Evolutionary conservation across 2,797 vertebrate genomes (phyloP).

Genomic region (Malacoctenus gilli): DNA sequence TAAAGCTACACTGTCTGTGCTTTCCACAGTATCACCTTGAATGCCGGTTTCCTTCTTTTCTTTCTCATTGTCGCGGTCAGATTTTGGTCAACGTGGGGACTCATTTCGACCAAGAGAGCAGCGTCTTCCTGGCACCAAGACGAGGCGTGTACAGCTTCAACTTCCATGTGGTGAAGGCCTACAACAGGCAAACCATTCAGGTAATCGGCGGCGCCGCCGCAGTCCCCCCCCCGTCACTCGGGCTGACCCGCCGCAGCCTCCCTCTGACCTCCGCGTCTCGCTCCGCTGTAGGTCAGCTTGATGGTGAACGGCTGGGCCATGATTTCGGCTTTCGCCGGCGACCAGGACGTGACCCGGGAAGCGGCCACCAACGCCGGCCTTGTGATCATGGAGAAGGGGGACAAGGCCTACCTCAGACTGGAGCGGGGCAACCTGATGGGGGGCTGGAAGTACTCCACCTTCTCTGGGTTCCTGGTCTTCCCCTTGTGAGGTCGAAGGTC

Average conservation of each 20-base stretch:
- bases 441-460: slow-evolving; percentile 92
- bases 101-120: slow-evolving; percentile 85
- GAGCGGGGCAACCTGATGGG: slow-evolving; percentile 89
- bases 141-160: slow-evolving; percentile 86
- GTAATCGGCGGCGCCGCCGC: slow-evolving; percentile 61
- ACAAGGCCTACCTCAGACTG: slow-evolving; percentile 89
- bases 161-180: slow-evolving; percentile 86
- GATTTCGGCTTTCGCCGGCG: slow-evolving; percentile 89
- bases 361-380: slow-evolving; percentile 89
- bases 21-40: too few species aligned
- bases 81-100: slow-evolving; percentile 84
- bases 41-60: neutral
- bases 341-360: slow-evolving; percentile 90
- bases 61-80: slow-evolving; percentile 49
- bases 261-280: neutral
- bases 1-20: too few species aligned
- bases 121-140: slow-evolving; percentile 83
- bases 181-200: slow-evolving; percentile 87
- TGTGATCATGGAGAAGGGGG: slow-evolving; percentile 89
- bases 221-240: neutral
- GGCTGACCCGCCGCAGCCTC: neutral
- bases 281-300: slow-evolving; percentile 82
- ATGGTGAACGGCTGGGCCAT: slow-evolving; percentile 92
- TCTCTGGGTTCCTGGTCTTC: slow-evolving; percentile 90
- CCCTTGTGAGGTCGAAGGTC: slow-evolving; percentile 76